Evolutionary conservation across 2,888 invertebrate species (phyloP).

Genomic region (Melikaiella ostensackeni): DNA sequence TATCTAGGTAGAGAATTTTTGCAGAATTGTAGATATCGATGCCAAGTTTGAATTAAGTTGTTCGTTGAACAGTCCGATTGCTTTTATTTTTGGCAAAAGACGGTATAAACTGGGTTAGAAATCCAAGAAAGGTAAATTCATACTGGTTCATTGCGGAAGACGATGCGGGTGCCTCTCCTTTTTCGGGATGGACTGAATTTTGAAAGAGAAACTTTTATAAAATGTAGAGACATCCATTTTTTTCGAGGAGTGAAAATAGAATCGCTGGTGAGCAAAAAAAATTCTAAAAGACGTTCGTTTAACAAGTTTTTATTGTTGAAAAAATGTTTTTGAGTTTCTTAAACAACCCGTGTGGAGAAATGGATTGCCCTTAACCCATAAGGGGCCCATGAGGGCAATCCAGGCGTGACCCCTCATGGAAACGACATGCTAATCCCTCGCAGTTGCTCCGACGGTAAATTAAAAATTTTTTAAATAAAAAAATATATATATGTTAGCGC

Average conservation of each 20-base stretch:
- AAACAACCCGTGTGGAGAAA: too few species aligned
- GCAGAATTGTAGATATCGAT: constrained; percentile 15
- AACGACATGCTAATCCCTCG: too few species aligned
- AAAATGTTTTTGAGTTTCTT: too few species aligned
- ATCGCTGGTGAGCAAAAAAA: neutral
- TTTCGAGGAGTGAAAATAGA: neutral
- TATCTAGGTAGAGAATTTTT: neutral
- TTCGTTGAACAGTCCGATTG: constrained; percentile 46
- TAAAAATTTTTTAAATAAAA: too few species aligned
- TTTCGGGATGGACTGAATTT: neutral
- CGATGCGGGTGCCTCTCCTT: constrained; percentile 58
- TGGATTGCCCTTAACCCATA: too few species aligned
- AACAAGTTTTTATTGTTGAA: too few species aligned
- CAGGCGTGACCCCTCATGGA: too few species aligned
- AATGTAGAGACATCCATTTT: neutral
- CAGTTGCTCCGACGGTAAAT: too few species aligned
- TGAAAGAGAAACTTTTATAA: neutral
- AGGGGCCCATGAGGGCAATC: too few species aligned
- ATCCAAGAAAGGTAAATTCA: constrained; percentile 46
- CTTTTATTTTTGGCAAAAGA: constrained; percentile 51
- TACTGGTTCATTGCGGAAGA: constrained; percentile 64
- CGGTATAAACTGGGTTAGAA: constrained; percentile 5
- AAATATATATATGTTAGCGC: too few species aligned
- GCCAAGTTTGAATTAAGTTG: constrained; percentile 45
- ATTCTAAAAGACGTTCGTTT: too few species aligned